Percentiles rank a stretch among this genome's conserved stretches.
Evolutionary conservation across 2,797 vertebrate species (phyloP).

Genomic region (Micrastur ruficollis): DNA sequence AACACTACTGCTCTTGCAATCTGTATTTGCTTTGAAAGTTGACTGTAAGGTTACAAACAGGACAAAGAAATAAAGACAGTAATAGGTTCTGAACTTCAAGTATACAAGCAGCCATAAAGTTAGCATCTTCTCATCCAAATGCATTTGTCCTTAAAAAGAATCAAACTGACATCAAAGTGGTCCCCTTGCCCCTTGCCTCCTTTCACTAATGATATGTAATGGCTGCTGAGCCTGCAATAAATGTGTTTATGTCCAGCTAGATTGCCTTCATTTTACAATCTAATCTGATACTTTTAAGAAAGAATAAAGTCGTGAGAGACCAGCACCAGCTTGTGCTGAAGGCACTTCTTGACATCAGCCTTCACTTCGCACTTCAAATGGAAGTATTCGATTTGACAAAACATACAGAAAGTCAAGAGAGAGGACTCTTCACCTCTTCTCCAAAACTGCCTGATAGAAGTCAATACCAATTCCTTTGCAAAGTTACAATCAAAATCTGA

Average conservation of each 20-base stretch:
- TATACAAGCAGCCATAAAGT: background rate
- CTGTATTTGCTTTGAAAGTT: background rate
- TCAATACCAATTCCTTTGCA: conserved; percentile 83
- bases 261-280: conserved; percentile 66
- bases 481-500: conserved; percentile 72
- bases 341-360: conserved; percentile 84
- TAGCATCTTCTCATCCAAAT: conserved; percentile 35
- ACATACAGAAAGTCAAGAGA: conserved; percentile 74
- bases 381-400: conserved; percentile 85
- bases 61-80: background rate
- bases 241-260: conserved; percentile 65
- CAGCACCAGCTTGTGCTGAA: conserved; percentile 81
- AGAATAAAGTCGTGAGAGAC: conserved; percentile 68
- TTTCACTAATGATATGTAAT: conserved; percentile 71
- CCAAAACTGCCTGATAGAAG: conserved; percentile 76
- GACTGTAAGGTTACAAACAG: background rate
- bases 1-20: background rate
- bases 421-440: conserved; percentile 67
- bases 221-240: conserved; percentile 70
- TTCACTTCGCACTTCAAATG: conserved; percentile 83
- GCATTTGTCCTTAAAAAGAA: conserved; percentile 48
- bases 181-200: conserved; percentile 45
- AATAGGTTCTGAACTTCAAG: conserved; percentile 20
- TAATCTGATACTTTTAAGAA: conserved; percentile 15
- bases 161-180: conserved; percentile 61